Evolutionary conservation across 2,113 vertebrate genomes (phyloP).

Genomic region (Dipodomys ordii): DNA sequence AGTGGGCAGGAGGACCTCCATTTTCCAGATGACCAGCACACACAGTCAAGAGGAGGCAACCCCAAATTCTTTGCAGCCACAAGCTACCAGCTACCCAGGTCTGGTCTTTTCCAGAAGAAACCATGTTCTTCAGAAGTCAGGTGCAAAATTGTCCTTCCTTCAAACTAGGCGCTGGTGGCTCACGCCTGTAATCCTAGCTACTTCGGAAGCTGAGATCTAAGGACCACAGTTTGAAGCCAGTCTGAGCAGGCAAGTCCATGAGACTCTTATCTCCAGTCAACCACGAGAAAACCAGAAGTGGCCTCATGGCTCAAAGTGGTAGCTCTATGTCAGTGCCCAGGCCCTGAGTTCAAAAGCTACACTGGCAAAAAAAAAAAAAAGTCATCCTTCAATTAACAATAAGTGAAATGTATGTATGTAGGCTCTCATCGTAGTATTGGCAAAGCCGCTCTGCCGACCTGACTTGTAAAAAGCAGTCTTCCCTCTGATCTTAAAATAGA

Average conservation of each 20-base stretch:
- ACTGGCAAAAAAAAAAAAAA: no score
- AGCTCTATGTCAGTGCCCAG: no score
- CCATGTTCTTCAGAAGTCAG: not conserved
- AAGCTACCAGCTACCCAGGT: no score
- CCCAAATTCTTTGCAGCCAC: not conserved
- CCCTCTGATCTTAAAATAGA: conserved; percentile 50
- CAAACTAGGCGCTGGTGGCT: no score
- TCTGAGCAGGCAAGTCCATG: no score
- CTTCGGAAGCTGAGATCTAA: no score
- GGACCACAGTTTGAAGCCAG: no score
- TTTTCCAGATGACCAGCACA: not conserved
- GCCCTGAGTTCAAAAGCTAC: no score
- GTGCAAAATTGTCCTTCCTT: not conserved
- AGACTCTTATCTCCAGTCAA: no score
- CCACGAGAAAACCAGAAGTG: no score
- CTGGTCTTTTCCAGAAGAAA: not conserved
- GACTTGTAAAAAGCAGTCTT: not conserved
- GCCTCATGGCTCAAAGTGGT: no score
- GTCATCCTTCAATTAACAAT: not conserved
- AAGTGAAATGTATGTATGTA: not conserved
- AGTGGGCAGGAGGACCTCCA: not conserved
- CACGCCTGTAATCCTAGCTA: no score
- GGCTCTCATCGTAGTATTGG: not conserved
- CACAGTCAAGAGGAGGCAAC: not conserved
- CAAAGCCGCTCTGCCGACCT: not conserved